Percentiles rank a stretch among this genome's conserved stretches.
These are phyloP conservation scores for Apodemia mormo DNA, from an alignment of 2,888 invertebrate genomes.

Conservation along the genomic window DNA sequence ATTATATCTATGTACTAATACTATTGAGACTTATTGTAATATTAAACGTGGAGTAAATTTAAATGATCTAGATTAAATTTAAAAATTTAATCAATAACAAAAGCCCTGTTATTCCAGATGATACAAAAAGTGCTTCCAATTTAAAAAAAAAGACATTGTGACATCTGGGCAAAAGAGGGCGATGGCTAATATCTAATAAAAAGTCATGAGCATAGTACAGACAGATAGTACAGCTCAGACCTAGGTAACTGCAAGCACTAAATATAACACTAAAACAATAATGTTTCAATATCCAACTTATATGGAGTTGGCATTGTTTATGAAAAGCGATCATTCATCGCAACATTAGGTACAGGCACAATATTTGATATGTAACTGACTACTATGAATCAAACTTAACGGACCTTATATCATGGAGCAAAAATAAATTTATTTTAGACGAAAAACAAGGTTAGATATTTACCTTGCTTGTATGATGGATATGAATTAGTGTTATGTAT, in stretches of 20 bases:
- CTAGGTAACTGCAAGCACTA: conserved; percentile 71
- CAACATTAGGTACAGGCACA: conserved; percentile 43
- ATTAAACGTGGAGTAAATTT: background rate
- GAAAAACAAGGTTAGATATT: background rate
- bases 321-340: conserved; percentile 67
- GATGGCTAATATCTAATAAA: background rate
- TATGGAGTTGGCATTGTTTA: conserved; percentile 69
- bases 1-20: conserved; percentile 20
- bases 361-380: conserved; percentile 26
- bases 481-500: background rate
- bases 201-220: conserved; percentile 4
- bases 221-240: conserved; percentile 45
- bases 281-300: conserved; percentile 73
- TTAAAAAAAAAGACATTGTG: conserved; percentile 55
- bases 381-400: background rate
- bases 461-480: background rate
- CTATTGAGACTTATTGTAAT: background rate
- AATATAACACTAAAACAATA: conserved; percentile 73
- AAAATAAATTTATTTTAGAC: background rate
- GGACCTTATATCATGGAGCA: background rate
- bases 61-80: background rate
- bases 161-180: conserved; percentile 34
- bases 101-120: background rate
- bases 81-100: background rate
- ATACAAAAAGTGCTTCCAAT: conserved; percentile 38